Conservation (phyloP, 35 echinoderm and acorn worm genomes). For the Amphiura filiformis region DNA sequence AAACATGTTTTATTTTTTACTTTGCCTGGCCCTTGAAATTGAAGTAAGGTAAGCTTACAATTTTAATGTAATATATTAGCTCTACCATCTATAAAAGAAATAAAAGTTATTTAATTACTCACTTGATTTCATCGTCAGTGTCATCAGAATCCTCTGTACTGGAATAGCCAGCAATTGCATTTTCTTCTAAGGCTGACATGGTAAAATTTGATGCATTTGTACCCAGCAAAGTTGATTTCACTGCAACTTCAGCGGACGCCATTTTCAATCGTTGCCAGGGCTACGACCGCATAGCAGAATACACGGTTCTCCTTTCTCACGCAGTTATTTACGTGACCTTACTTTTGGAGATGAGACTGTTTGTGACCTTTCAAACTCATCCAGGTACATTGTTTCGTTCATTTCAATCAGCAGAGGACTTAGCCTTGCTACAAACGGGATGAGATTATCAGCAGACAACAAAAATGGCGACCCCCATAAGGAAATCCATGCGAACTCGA, state of each 20-base stretch:
- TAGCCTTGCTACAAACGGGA: background rate
- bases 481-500: background rate
- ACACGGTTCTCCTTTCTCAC: background rate
- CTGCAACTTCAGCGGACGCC: background rate
- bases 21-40: no score
- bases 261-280: conserved; percentile 33
- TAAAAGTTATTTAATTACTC: no score
- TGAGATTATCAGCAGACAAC: background rate
- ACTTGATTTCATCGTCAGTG: no score
- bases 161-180: no score
- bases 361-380: background rate
- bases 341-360: background rate
- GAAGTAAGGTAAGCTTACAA: no score
- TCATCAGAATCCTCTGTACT: no score
- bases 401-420: background rate
- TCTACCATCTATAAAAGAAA: no score
- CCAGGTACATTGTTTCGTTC: background rate
- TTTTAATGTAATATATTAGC: no score
- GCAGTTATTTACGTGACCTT: background rate
- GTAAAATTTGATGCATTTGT: no score
- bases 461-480: background rate
- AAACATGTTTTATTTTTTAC: no score
- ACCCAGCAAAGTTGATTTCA: background rate
- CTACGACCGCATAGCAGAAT: background rate
- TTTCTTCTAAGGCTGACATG: no score